These are phyloP conservation scores for Eriosoma lanigerum DNA, from an alignment of 1,140 invertebrate species.

Conservation along the genomic window DNA sequence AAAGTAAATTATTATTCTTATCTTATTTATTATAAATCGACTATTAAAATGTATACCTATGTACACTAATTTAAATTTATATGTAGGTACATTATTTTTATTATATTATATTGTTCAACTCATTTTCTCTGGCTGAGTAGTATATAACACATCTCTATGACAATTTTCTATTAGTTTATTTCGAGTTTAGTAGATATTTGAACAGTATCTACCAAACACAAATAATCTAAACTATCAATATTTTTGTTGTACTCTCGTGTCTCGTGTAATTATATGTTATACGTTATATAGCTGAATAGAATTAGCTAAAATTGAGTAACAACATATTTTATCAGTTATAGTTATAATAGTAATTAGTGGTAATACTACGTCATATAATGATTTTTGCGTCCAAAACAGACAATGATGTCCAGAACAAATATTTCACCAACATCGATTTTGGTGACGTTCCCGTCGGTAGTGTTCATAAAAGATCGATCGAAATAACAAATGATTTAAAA, in stretches of 20 bases:
- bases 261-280: not conserved
- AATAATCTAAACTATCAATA: not conserved
- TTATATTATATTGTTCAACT: too few species aligned
- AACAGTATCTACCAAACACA: not conserved
- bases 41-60: too few species aligned
- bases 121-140: too few species aligned
- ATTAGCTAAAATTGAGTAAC: not conserved
- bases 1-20: too few species aligned
- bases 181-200: too few species aligned
- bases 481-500: conserved; percentile 27
- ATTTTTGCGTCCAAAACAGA: not conserved
- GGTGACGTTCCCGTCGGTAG: conserved; percentile 12
- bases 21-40: too few species aligned
- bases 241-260: too few species aligned
- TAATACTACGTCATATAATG: not conserved
- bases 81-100: too few species aligned
- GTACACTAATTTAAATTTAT: too few species aligned
- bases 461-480: conserved; percentile 20
- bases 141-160: conserved; percentile 2
- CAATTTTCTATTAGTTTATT: not conserved
- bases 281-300: too few species aligned
- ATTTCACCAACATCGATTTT: conserved; percentile 17
- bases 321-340: too few species aligned
- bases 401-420: not conserved
- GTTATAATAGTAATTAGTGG: not conserved